Evolutionary conservation across 2,888 invertebrate species (phyloP).

Genomic region (Tetragnatha montana): DNA sequence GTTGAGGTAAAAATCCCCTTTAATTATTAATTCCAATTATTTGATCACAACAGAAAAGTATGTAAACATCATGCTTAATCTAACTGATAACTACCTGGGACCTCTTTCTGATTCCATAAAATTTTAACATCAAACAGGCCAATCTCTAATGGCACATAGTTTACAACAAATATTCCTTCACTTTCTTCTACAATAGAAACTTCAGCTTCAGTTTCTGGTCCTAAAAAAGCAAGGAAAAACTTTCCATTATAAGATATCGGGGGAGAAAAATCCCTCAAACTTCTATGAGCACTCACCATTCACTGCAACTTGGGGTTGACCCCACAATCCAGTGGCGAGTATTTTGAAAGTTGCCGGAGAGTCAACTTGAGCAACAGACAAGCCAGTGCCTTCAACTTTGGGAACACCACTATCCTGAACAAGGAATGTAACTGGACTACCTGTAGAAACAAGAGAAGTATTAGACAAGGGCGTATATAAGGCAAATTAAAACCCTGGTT

Average conservation of each 20-base stretch:
- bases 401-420: slow-evolving; percentile 74
- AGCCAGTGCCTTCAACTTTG: slow-evolving; percentile 72
- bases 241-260: neutral
- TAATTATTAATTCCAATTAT: no score
- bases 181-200: slow-evolving; percentile 78
- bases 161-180: slow-evolving; percentile 88
- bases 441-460: slow-evolving; percentile 65
- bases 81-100: slow-evolving; percentile 77
- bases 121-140: slow-evolving; percentile 93
- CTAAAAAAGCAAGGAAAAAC: slow-evolving; percentile 73
- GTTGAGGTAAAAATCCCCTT: no score
- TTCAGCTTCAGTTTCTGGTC: slow-evolving; percentile 81
- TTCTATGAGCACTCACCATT: slow-evolving; percentile 75
- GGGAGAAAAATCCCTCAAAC: neutral
- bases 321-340: slow-evolving; percentile 78
- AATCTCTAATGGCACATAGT: slow-evolving; percentile 92
- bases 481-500: no score
- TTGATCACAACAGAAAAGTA: neutral
- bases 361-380: slow-evolving; percentile 75
- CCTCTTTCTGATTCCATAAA: slow-evolving; percentile 80
- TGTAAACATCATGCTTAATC: neutral
- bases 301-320: slow-evolving; percentile 78
- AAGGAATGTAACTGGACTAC: slow-evolving; percentile 80
- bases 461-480: neutral
- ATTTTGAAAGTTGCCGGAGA: slow-evolving; percentile 79